A percentile compares a stretch with the other conserved stretches of the same genome.
These are phyloP conservation scores for Morinoia aosen DNA, from an alignment of 2,888 invertebrate genomes.

Conservation along the genomic window DNA sequence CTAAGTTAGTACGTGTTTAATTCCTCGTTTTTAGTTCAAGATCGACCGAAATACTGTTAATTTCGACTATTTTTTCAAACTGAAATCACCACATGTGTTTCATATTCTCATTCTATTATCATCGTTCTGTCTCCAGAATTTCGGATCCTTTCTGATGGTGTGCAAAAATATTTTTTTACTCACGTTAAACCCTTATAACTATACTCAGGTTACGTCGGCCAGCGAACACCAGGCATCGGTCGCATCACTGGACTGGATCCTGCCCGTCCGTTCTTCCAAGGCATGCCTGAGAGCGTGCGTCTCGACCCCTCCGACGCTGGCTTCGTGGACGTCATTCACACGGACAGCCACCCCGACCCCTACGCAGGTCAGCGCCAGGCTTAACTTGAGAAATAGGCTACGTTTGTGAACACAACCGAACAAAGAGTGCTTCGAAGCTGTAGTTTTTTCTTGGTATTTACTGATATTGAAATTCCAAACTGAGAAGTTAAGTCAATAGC, in stretches of 20 bases:
- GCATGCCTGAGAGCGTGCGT: slow-evolving; percentile 83
- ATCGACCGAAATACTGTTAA: too few species aligned
- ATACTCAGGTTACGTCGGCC: slow-evolving; percentile 82
- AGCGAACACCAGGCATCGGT: slow-evolving; percentile 74
- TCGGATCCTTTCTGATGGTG: neutral
- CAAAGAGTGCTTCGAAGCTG: too few species aligned
- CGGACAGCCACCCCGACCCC: slow-evolving; percentile 81
- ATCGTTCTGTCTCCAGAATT: neutral
- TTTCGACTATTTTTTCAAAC: too few species aligned
- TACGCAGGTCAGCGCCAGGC: neutral
- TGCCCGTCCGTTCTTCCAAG: slow-evolving; percentile 90
- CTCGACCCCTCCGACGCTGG: slow-evolving; percentile 87
- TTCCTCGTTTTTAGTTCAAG: too few species aligned
- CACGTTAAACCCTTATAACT: neutral
- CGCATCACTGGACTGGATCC: slow-evolving; percentile 81
- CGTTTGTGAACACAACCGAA: too few species aligned
- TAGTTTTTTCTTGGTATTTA: too few species aligned
- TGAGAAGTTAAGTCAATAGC: too few species aligned
- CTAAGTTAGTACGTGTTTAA: too few species aligned
- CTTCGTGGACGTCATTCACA: slow-evolving; percentile 92
- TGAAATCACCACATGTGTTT: too few species aligned
- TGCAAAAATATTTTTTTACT: neutral
- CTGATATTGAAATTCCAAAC: too few species aligned
- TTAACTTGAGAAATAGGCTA: too few species aligned
- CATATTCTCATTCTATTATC: too few species aligned